Percentiles rank a stretch among this genome's conserved stretches.
These are phyloP conservation scores for Temnothorax ravouxi DNA, from an alignment of 2,888 invertebrate species.

Conservation along the genomic window DNA sequence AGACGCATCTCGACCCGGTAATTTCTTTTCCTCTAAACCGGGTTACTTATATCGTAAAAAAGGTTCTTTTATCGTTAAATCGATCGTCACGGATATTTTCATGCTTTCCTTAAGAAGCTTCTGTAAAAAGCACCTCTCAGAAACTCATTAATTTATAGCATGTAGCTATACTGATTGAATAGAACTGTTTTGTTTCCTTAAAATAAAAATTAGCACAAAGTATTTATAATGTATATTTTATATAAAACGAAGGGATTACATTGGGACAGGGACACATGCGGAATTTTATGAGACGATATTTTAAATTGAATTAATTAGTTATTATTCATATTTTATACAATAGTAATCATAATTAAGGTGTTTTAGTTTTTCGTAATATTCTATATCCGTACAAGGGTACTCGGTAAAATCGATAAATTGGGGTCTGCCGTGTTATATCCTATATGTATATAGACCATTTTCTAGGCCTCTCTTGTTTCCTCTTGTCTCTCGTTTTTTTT, in stretches of 20 bases:
- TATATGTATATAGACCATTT: slow-evolving; percentile 78
- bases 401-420: slow-evolving; percentile 80
- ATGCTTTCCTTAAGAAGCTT: neutral
- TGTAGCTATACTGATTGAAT: neutral
- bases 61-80: slow-evolving; percentile 7
- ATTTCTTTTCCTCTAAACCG: neutral
- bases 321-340: slow-evolving; percentile 86
- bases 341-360: slow-evolving; percentile 86
- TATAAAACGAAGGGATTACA: slow-evolving; percentile 26
- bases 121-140: neutral
- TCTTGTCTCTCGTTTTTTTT: slow-evolving; percentile 51
- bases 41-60: neutral
- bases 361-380: slow-evolving; percentile 84
- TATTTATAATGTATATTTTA: slow-evolving; percentile 7
- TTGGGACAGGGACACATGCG: slow-evolving; percentile 9
- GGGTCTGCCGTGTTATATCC: slow-evolving; percentile 74
- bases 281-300: slow-evolving; percentile 46
- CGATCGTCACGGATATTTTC: neutral
- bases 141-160: slow-evolving; percentile 1
- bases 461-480: slow-evolving; percentile 60
- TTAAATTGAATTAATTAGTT: slow-evolving; percentile 86
- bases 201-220: neutral
- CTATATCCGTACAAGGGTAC: slow-evolving; percentile 84
- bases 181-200: neutral
- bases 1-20: neutral